Conservation (phyloP, 2,888 invertebrate species). For the Stramonita haemastoma region DNA sequence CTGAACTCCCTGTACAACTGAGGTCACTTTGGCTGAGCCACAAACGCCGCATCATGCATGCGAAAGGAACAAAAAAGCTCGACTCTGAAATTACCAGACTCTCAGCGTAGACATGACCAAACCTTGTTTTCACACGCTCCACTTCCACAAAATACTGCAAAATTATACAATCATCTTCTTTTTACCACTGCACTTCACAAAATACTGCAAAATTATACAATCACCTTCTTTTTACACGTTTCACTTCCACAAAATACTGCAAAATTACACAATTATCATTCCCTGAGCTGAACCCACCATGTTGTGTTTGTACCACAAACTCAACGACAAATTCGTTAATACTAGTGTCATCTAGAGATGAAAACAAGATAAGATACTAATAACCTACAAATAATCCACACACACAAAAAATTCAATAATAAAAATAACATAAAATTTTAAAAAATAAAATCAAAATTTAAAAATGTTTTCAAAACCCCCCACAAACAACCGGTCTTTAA, state of each 20-base stretch:
- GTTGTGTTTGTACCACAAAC: too few relatives aligned
- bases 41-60: not conserved
- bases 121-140: not conserved
- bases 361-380: too few relatives aligned
- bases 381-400: too few relatives aligned
- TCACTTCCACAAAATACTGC: constrained; percentile 15
- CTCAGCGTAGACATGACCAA: constrained; percentile 23
- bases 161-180: not conserved
- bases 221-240: not conserved
- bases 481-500: too few relatives aligned
- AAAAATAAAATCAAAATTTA: too few relatives aligned
- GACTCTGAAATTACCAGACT: not conserved
- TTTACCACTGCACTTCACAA: not conserved
- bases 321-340: too few relatives aligned
- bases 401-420: too few relatives aligned
- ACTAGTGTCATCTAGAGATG: too few relatives aligned
- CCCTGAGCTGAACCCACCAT: too few relatives aligned
- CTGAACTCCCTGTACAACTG: not conserved
- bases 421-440: too few relatives aligned
- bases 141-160: constrained; percentile 21
- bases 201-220: constrained; percentile 22
- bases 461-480: too few relatives aligned
- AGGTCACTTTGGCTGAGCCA: not conserved
- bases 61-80: not conserved
- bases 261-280: not conserved